Conservation (phyloP, 2,113 vertebrate genomes). For the Odontophorus gujanensis region DNA sequence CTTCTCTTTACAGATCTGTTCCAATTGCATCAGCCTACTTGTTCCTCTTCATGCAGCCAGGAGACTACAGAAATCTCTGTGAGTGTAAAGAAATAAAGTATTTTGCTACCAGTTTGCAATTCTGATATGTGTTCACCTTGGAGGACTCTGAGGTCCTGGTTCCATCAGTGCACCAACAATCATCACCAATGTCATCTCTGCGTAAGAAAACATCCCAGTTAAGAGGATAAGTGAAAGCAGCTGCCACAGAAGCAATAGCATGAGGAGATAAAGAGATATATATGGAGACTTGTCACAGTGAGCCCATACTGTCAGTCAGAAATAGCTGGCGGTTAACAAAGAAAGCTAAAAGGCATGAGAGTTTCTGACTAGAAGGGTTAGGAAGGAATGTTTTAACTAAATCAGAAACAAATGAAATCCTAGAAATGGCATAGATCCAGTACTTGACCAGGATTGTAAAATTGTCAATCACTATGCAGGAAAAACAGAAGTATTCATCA, state of each 20-base stretch:
- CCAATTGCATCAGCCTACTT: not conserved
- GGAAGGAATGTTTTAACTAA: conserved; percentile 52
- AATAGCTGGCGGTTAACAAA: not conserved
- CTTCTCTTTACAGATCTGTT: not conserved
- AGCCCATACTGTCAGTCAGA: not conserved
- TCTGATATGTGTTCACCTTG: not conserved
- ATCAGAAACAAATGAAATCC: conserved; percentile 64
- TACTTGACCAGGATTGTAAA: conserved; percentile 49
- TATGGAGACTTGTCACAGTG: not conserved
- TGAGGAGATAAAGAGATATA: not conserved
- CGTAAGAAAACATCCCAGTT: not conserved
- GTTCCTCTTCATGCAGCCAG: not conserved
- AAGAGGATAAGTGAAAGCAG: not conserved
- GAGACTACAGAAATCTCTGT: not conserved
- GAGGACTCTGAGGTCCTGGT: not conserved
- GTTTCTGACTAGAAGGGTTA: not conserved
- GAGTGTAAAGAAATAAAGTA: not conserved
- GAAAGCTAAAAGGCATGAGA: conserved; percentile 18
- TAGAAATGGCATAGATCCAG: conserved; percentile 52
- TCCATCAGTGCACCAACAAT: not conserved
- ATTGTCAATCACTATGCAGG: conserved; percentile 63
- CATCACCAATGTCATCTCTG: not conserved
- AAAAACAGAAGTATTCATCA: conserved; percentile 60
- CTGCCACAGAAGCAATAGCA: not conserved
- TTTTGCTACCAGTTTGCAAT: not conserved